Base-by-base conservation (phyloP, 2,797 vertebrate species). In the Syngnathus rostellatus region DNA sequence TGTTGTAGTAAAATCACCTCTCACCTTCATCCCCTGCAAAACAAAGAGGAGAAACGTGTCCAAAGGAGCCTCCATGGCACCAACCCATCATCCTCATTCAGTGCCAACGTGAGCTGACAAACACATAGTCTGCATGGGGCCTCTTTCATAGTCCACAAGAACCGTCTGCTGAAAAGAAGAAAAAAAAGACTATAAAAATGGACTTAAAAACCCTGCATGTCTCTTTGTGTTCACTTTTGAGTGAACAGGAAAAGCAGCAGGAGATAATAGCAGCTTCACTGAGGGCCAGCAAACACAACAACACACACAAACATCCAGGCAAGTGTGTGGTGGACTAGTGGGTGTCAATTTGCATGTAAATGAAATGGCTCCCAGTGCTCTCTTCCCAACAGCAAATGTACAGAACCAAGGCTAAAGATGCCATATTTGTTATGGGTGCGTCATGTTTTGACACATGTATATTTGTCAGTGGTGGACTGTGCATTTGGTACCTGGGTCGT, bases 341-440 rank as follows among this genome's bases (percentile, higher is more conserved):
- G 81, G 84, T 83, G 83, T 85, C 80, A 81, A 81, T 88, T 82
- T 84, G 79, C 81, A 86, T 85, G 76, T 72, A 82, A 85, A 86
- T 85, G 63, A 83, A 85, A 83, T 69, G 71, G 68, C 78, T 82
- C 73, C 79, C 76, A 66, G 69, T 71, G 74, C 66, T 83, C 69
- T 77, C 73, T 66, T 79, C 75, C 64, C 43, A 71, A 74, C 83
- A 77, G 74, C 74, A 68, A 75, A 80, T 65, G 69, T 77, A 67
- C 75, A 66, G 69, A 77, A 67, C 75, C 68, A 62, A 38, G 62
- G 68, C 68, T 66, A 74, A 78, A 79, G 38, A 77, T 70, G 41
- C 58, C 63, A 64, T 69, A 62, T 76, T 72, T 72, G 21, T 43
- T 72, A 54, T 40, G 5, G 55, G 60, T 46, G n/a, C 57, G 62